Evolutionary conservation across 1,140 invertebrate genomes (phyloP).

Genomic region (Micrasema longulum): DNA sequence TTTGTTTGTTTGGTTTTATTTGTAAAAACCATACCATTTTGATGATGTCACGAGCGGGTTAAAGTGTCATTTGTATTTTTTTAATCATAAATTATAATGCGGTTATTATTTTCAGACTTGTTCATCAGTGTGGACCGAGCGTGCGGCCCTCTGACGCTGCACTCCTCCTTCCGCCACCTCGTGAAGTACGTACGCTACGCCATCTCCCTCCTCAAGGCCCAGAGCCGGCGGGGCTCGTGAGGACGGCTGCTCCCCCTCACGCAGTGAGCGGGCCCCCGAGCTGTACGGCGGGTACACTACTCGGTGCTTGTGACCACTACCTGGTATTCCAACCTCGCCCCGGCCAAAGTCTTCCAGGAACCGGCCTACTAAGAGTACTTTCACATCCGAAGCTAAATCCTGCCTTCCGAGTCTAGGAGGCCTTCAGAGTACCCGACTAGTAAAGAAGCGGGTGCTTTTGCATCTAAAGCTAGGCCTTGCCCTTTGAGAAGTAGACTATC

Average conservation of each 20-base stretch:
- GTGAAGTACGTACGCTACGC: slow-evolving; percentile 77
- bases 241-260: slow-evolving; percentile 49
- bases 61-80: no score
- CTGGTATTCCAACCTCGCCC: not conserved
- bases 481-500: no score
- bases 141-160: slow-evolving; percentile 78
- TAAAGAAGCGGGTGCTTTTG: no score
- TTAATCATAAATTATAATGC: no score
- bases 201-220: slow-evolving; percentile 63
- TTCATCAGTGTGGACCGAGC: slow-evolving; percentile 80
- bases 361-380: not conserved
- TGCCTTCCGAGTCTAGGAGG: no score
- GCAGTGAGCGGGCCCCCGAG: slow-evolving; percentile 15
- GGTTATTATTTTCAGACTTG: slow-evolving; percentile 71
- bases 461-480: no score
- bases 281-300: not conserved
- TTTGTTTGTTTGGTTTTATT: no score
- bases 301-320: not conserved
- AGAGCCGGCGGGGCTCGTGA: slow-evolving; percentile 50
- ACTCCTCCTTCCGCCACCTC: slow-evolving; percentile 78
- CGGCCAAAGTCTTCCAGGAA: not conserved
- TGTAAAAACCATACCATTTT: no score
- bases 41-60: no score
- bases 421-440: no score
- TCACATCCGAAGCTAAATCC: no score